phyloP scores from a whole-genome alignment of 2,113 vertebrate species.

The Gobiocypris rarus region DNA sequence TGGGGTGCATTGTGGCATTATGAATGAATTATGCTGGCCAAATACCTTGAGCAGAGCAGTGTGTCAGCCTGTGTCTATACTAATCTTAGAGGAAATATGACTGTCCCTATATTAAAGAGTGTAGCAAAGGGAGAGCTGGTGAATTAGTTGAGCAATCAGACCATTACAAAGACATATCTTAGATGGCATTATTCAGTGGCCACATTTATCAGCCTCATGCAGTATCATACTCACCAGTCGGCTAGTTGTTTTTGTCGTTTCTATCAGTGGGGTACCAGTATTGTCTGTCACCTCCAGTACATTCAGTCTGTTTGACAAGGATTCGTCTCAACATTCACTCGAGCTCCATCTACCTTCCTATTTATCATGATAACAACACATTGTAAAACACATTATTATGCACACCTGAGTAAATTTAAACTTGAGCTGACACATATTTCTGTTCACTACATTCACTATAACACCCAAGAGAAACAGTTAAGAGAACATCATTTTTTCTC shows the following conservation, averaged over 20 bases:
- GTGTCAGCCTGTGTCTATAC: constrained; percentile 88
- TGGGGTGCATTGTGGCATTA: constrained; percentile 88
- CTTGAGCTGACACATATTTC: background rate
- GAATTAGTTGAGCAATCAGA: constrained; percentile 91
- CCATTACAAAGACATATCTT: constrained; percentile 53
- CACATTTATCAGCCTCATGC: constrained; percentile 46
- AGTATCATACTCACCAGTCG: constrained; percentile 10
- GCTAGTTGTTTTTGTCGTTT: constrained; percentile 8
- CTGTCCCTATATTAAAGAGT: constrained; percentile 84
- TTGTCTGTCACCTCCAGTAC: background rate
- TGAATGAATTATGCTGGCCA: constrained; percentile 97
- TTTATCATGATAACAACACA: constrained; percentile 4
- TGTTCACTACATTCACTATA: background rate
- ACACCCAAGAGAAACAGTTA: background rate
- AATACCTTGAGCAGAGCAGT: constrained; percentile 93
- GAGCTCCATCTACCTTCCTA: background rate
- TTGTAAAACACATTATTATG: background rate
- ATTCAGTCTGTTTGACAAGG: background rate
- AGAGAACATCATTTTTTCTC: background rate
- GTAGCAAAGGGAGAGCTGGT: constrained; percentile 77
- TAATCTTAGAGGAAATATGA: constrained; percentile 96
- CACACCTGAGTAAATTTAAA: background rate
- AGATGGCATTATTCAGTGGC: constrained; percentile 28
- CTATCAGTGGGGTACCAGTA: background rate
- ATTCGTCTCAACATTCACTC: constrained; percentile 6